These are phyloP conservation scores for Amiota minor DNA, from an alignment of 2,888 invertebrate genomes.

Conservation along the genomic window DNA sequence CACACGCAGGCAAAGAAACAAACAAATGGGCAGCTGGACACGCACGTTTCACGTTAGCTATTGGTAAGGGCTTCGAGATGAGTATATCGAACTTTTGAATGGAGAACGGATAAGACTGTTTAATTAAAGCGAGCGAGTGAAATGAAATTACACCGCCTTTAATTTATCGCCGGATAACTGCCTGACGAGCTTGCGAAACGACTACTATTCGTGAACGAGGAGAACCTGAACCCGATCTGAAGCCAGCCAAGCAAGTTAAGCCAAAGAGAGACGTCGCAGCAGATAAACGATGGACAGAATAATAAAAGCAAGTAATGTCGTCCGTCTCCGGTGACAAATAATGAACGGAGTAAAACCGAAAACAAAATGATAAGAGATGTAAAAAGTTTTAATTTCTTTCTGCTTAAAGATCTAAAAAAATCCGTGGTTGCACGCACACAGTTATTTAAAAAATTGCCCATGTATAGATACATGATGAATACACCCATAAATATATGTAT, in stretches of 20 bases:
- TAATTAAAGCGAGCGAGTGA: not conserved
- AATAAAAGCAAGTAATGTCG: not conserved
- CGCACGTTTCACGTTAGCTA: not conserved
- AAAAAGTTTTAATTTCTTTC: conserved; percentile 34
- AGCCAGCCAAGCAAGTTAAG: no score
- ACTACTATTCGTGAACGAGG: conserved; percentile 4
- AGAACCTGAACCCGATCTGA: conserved; percentile 14
- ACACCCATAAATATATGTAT: not conserved
- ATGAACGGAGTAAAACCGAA: not conserved
- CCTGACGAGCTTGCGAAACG: conserved; percentile 3
- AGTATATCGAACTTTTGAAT: not conserved
- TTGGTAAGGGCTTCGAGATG: not conserved
- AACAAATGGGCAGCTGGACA: not conserved
- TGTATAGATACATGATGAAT: not conserved
- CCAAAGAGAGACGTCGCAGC: not conserved
- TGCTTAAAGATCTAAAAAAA: conserved; percentile 30
- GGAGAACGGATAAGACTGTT: no score
- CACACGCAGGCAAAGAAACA: not conserved
- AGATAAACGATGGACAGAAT: not conserved
- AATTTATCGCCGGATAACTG: conserved; percentile 17
- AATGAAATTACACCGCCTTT: not conserved
- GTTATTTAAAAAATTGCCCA: conserved; percentile 16
- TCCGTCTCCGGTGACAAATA: not conserved
- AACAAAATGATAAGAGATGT: conserved; percentile 20
- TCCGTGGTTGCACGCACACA: conserved; percentile 33